Evolutionary conservation across 2,797 vertebrate species (phyloP), one percentile per base, ranked within the genome.

Genomic region (Pogonophryne albipinna): DNA sequence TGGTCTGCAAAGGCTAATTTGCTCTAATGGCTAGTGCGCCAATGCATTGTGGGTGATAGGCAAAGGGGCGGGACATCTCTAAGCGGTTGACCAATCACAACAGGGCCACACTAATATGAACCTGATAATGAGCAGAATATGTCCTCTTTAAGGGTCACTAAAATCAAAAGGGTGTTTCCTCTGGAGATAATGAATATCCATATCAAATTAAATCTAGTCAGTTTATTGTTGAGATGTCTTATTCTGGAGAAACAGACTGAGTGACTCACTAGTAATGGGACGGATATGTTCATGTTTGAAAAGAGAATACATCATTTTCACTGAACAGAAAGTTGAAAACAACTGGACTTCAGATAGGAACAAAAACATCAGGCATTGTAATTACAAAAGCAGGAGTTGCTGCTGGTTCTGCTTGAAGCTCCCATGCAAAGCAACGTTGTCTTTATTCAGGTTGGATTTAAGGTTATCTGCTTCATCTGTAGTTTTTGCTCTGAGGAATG

Each of bases 381-480:
- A 49, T 6, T 51, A 59, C 27, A 38, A 38, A 62, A 79, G 56
- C 69, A 13, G 42, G 19, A 65, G 56, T 10, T 7, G 7, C 8
- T 20, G 60, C n/a, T 44, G 27, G 34, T 71, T n/a, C 19, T 67
- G 44, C 59, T 47, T 23, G 4, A 45, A 61, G 79, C 83, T 89
- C 86, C 75, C 85, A 86, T 85, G 74, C 76, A 80, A 74, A 83
- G 86, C 65, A 73, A 78, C 68, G 84, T 74, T 87, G 87, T 88
- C 83, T 91, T 92, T 87, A 84, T 82, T 89, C 88, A 87, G 83
- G 66, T 71, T 85, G 86, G 89, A 88, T 91, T 80, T 74, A 46
- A 78, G 77, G 76, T 87, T 91, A 89, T 91, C 91, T 83, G 63
- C 80, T 67, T 84, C 80, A 89, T 91, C 83, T 88, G 90, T 82